phyloP scores from a whole-genome alignment of 2,113 vertebrate genomes.

The western clawed frog (Xenopus tropicalis) region UCB_Xtro_10.0 CM004448.2:76520001-76520500 shows the following conservation, averaged over 20 bases:
- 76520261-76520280: slow-evolving; percentile 76
- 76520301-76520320: slow-evolving; percentile 83
- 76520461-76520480: slow-evolving; percentile 92
- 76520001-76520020: slow-evolving; percentile 66
- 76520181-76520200: slow-evolving; percentile 65
- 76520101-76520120: slow-evolving; percentile 55
- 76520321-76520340: slow-evolving; percentile 85
- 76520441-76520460: slow-evolving; percentile 91
- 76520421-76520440: slow-evolving; percentile 84
- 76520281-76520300: slow-evolving; percentile 81
- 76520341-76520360: slow-evolving; percentile 82
- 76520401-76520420: slow-evolving; percentile 85
- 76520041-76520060: slow-evolving; percentile 61
- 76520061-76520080: slow-evolving; percentile 48
- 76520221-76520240: slow-evolving; percentile 76
- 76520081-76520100: slow-evolving; percentile 50
- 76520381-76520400: slow-evolving; percentile 86
- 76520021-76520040: slow-evolving; percentile 55
- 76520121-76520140: slow-evolving; percentile 70
- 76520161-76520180: slow-evolving; percentile 69
- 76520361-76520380: slow-evolving; percentile 86
- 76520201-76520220: slow-evolving; percentile 49
- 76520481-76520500: slow-evolving; percentile 80
- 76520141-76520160: slow-evolving; percentile 77
- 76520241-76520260: slow-evolving; percentile 72